A percentile compares a stretch with the other conserved stretches of the same genome.
Conservation (phyloP, 2,113 vertebrate species). For the Sturnus vulgaris region DNA sequence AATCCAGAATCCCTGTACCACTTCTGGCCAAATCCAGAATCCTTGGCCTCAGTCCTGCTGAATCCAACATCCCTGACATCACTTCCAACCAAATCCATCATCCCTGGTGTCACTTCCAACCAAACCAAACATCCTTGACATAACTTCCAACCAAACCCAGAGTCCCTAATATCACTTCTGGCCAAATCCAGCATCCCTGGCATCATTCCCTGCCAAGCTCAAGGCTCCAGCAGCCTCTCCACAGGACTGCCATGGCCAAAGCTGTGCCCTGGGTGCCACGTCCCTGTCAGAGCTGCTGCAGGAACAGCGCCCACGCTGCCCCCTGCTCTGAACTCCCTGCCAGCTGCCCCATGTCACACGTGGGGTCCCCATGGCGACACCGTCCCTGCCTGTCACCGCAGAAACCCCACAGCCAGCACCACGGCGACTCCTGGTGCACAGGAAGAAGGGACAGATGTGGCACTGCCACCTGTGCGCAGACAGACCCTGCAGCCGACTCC, state of each 20-base stretch:
- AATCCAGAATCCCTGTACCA: background rate
- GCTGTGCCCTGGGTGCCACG: accelerated
- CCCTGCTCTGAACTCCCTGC: background rate
- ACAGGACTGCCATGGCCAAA: accelerated
- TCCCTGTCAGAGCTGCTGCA: background rate
- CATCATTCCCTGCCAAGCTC: background rate
- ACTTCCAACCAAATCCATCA: accelerated
- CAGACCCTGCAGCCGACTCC: background rate
- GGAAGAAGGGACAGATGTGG: background rate
- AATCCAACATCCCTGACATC: background rate
- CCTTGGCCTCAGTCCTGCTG: no score
- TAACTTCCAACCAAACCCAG: accelerated
- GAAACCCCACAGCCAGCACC: background rate
- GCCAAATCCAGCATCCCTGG: background rate
- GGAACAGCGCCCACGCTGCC: accelerated
- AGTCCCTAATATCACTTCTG: accelerated
- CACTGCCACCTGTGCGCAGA: background rate
- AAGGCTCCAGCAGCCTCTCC: background rate
- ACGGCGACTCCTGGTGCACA: accelerated
- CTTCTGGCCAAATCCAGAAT: no score
- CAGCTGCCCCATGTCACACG: accelerated
- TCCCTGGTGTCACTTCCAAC: accelerated
- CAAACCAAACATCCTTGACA: accelerated
- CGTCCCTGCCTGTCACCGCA: accelerated
- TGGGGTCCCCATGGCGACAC: accelerated